A percentile compares a stretch with the other conserved stretches of the same genome.
Conservation (phyloP, 2,888 invertebrate genomes). For the Andrena hattorfiana region DNA sequence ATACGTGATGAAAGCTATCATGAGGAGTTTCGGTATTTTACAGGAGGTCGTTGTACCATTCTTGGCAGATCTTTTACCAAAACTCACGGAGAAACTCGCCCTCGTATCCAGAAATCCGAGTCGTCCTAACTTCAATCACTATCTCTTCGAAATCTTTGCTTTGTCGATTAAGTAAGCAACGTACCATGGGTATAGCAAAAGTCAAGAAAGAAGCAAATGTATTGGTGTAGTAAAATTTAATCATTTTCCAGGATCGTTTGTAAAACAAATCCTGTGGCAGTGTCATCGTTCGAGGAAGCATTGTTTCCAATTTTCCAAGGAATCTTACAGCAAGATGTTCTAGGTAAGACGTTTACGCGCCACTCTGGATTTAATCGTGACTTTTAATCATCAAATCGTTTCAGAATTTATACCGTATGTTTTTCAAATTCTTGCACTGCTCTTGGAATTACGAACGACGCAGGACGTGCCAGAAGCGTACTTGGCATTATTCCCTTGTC, state of each 20-base stretch:
- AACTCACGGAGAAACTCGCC: conserved; percentile 93
- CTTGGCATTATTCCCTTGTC: conserved; percentile 94
- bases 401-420: conserved; percentile 99
- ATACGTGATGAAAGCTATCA: conserved; percentile 99
- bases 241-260: conserved; percentile 91
- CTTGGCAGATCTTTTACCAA: conserved; percentile 92
- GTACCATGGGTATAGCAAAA: conserved; percentile 61
- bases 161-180: conserved; percentile 91
- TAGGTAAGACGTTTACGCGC: conserved; percentile 87
- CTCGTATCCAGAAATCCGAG: conserved; percentile 96
- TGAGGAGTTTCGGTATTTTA: conserved; percentile 93
- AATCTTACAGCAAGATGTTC: conserved; percentile 96
- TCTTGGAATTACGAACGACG: conserved; percentile 91
- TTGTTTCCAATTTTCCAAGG: conserved; percentile 98
- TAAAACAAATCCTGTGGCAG: conserved; percentile 91
- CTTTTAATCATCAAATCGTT: conserved; percentile 69
- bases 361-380: background rate
- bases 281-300: conserved; percentile 95
- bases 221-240: conserved; percentile 6
- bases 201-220: background rate
- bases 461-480: conserved; percentile 92
- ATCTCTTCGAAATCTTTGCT: conserved; percentile 97
- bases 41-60: conserved; percentile 93
- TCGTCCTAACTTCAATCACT: conserved; percentile 99
- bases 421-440: conserved; percentile 97